phyloP scores from a whole-genome alignment of 2,888 invertebrate species.

The Parnassius mnemosyne region DNA sequence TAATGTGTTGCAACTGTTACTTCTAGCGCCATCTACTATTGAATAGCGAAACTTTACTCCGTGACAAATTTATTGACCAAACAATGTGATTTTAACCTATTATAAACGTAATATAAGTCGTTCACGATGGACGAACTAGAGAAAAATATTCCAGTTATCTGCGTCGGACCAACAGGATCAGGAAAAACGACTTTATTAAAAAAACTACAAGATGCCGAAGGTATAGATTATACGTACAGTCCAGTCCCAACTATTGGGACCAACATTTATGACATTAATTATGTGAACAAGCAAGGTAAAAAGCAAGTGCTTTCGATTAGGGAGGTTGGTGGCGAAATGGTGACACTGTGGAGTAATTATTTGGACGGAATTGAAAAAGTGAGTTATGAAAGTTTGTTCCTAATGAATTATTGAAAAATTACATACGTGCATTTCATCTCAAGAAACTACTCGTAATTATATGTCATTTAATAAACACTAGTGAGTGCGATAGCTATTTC shows the following conservation, averaged over 20 bases:
- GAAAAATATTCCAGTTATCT: constrained; percentile 77
- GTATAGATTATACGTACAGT: constrained; percentile 87
- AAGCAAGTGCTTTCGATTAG: constrained; percentile 81
- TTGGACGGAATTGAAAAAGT: constrained; percentile 83
- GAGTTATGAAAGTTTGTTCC: constrained; percentile 1
- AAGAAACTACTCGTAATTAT: too few relatives aligned
- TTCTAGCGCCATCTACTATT: constrained; percentile 48
- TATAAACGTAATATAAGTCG: constrained; percentile 4
- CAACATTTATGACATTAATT: constrained; percentile 84
- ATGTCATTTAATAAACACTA: too few relatives aligned
- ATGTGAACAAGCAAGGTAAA: constrained; percentile 71
- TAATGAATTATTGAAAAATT: too few relatives aligned
- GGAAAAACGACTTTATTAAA: constrained; percentile 91
- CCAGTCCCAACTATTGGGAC: constrained; percentile 91
- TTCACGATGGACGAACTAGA: constrained; percentile 63
- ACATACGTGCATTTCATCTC: too few relatives aligned
- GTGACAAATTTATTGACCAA: constrained; percentile 44
- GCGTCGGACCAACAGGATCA: constrained; percentile 88
- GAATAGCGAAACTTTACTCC: constrained; percentile 45
- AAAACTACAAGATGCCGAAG: constrained; percentile 84
- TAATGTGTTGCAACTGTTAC: neutral
- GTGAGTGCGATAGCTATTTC: too few relatives aligned
- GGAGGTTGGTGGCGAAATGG: constrained; percentile 91
- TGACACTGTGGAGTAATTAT: constrained; percentile 90
- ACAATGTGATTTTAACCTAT: constrained; percentile 24